phyloP scores from a whole-genome alignment of 37 sponge, comb jelly and placozoan genomes.

The Aphrocallistes beatrix region DNA sequence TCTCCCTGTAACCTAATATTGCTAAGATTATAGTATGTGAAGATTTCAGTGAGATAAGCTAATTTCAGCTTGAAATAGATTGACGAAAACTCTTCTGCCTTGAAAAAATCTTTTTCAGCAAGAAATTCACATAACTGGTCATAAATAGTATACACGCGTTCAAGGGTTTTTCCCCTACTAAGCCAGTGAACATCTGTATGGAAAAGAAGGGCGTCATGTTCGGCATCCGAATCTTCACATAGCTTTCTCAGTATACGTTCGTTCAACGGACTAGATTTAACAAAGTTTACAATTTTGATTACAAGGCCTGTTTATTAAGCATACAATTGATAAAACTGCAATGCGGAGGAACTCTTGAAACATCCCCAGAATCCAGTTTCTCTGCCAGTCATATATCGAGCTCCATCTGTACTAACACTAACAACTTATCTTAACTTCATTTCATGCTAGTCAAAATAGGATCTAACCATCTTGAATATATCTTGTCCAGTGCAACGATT shows the following conservation, averaged over 20 bases:
- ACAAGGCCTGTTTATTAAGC: slow-evolving; percentile 13
- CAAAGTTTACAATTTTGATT: not conserved
- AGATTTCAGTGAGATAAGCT: slow-evolving; percentile 19
- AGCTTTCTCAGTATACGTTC: not conserved
- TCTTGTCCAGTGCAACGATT: not conserved
- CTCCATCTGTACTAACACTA: slow-evolving; percentile 17
- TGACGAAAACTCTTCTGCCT: slow-evolving; percentile 1
- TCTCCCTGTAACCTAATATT: slow-evolving; percentile 9
- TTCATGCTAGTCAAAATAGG: not conserved
- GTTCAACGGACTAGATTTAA: slow-evolving; percentile 2
- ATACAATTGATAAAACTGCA: slow-evolving; percentile 16
- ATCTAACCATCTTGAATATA: not conserved
- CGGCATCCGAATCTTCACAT: not conserved
- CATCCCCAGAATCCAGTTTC: slow-evolving; percentile 18
- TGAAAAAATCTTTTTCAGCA: not conserved
- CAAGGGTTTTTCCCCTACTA: not conserved
- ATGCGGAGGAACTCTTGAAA: not conserved
- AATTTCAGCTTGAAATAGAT: slow-evolving; percentile 11
- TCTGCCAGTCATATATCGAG: slow-evolving; percentile 19
- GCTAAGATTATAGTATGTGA: not conserved
- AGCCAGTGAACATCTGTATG: slow-evolving; percentile 5
- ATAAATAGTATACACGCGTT: not conserved
- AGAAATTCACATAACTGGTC: slow-evolving; percentile 17
- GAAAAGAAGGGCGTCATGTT: slow-evolving; percentile 10
- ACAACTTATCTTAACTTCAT: not conserved